These are phyloP conservation scores for Rhinoraja longicauda DNA, from an alignment of 2,797 vertebrate species.

Conservation along the genomic window DNA sequence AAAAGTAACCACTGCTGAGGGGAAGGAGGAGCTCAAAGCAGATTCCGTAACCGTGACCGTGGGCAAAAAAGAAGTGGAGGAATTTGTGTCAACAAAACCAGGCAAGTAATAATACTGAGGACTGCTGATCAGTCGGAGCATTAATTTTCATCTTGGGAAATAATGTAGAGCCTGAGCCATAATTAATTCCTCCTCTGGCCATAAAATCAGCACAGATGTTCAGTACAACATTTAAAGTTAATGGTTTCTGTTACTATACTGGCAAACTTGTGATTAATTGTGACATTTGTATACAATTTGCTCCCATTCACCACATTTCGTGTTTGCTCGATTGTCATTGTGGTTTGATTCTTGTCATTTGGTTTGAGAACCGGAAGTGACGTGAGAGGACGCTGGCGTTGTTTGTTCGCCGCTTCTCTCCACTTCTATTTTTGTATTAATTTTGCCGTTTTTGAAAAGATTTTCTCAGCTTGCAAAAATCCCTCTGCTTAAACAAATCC, in stretches of 20 bases:
- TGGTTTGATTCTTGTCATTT: too few species aligned
- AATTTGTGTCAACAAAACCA: slow-evolving; percentile 62
- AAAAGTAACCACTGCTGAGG: slow-evolving; percentile 68
- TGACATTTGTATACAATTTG: too few species aligned
- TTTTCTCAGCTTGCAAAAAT: too few species aligned
- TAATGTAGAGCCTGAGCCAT: neutral
- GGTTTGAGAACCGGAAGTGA: too few species aligned
- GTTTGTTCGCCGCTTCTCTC: too few species aligned
- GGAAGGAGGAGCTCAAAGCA: slow-evolving; percentile 69
- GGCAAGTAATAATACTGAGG: slow-evolving; percentile 54
- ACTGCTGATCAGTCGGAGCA: neutral
- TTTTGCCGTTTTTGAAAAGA: too few species aligned
- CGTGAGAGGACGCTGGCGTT: too few species aligned
- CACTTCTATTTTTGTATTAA: too few species aligned
- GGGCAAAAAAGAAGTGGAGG: slow-evolving; percentile 63
- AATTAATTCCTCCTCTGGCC: neutral
- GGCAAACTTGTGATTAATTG: neutral
- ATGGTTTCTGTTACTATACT: neutral
- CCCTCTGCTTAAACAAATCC: too few species aligned
- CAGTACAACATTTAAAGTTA: neutral
- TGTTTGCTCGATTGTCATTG: neutral
- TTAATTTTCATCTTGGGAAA: neutral
- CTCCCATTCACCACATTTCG: neutral
- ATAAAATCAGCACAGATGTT: neutral
- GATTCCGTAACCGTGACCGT: slow-evolving; percentile 72